phyloP scores from a whole-genome alignment of 1,140 invertebrate genomes.

The Apis laboriosa region DNA sequence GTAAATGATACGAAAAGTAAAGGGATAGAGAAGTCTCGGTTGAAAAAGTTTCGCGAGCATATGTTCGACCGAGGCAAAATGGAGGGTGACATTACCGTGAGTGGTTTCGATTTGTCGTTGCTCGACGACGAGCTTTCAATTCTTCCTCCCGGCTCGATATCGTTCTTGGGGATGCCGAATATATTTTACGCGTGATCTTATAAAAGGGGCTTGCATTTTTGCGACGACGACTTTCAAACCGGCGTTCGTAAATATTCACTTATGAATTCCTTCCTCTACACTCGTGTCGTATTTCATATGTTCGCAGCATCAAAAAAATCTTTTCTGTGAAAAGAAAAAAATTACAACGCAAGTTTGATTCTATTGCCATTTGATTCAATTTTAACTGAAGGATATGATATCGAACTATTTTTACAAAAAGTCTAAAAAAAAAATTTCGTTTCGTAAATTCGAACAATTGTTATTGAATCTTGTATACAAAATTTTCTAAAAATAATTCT shows the following conservation, averaged over 20 bases:
- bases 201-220: neutral
- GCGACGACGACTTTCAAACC: slow-evolving; percentile 5
- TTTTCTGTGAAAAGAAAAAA: neutral
- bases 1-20: too few relatives aligned
- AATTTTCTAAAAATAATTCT: too few relatives aligned
- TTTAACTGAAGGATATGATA: too few relatives aligned
- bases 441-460: too few relatives aligned
- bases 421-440: too few relatives aligned
- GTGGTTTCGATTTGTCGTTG: slow-evolving; percentile 1
- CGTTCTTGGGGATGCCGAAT: neutral
- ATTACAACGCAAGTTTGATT: too few relatives aligned
- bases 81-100: neutral
- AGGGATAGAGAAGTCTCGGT: too few relatives aligned
- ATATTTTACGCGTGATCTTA: slow-evolving; percentile 18
- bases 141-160: neutral
- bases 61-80: neutral
- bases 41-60: neutral
- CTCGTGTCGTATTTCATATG: neutral
- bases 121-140: neutral
- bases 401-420: too few relatives aligned
- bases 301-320: neutral
- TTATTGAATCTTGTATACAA: too few relatives aligned
- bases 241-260: slow-evolving; percentile 21
- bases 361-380: too few relatives aligned
- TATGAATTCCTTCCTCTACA: neutral